Evolutionary conservation across 2,797 vertebrate genomes (phyloP).

Genomic region (Urosaurus nigricauda): DNA sequence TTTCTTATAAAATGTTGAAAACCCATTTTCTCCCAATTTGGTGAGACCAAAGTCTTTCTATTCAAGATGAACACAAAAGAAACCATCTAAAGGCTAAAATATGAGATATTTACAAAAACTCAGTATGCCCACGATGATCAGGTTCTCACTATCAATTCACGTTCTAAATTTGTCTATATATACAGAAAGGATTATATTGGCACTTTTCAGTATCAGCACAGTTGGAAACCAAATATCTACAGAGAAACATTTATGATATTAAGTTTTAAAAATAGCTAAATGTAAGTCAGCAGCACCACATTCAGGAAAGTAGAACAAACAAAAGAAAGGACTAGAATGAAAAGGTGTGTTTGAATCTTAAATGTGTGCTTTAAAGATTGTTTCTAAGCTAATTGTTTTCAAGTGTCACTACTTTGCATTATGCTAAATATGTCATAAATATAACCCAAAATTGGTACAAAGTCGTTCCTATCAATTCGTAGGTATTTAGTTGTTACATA

Average conservation of each 20-base stretch:
- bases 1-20: neutral
- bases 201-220: conserved; percentile 47
- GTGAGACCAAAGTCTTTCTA: neutral
- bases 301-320: conserved; percentile 60
- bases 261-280: conserved; percentile 33
- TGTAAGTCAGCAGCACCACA: conserved; percentile 70
- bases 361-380: neutral
- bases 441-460: neutral
- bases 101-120: neutral
- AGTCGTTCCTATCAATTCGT: neutral
- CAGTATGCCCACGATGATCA: neutral
- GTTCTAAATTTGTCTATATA: conserved; percentile 38
- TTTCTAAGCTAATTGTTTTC: neutral
- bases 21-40: neutral
- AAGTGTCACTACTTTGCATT: neutral
- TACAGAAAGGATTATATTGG: neutral
- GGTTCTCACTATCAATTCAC: too few species aligned
- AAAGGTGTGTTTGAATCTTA: neutral
- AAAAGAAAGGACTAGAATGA: neutral
- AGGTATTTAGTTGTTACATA: neutral
- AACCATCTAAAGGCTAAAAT: conserved; percentile 50
- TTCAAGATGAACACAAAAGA: conserved; percentile 31
- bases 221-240: conserved; percentile 42
- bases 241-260: neutral
- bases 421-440: neutral